Conservation (phyloP, 2,113 vertebrate species). For the Catharus bicknelli region DNA sequence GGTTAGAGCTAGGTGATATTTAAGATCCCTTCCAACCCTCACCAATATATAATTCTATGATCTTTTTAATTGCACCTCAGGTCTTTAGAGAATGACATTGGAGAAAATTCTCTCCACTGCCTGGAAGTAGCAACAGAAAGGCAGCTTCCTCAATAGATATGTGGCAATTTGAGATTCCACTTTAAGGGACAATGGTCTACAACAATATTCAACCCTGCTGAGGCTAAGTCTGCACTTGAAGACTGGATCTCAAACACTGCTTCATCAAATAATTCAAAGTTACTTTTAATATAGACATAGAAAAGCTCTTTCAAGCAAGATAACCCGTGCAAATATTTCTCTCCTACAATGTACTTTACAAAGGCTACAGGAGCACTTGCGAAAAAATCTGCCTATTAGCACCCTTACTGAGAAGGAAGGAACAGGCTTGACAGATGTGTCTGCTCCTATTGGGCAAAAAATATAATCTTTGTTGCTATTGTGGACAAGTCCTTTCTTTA, state of each 20-base stretch:
- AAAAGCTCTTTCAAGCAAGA: neutral
- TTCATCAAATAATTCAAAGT: neutral
- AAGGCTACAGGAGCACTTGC: neutral
- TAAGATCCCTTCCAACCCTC: neutral
- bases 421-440: neutral
- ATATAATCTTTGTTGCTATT: neutral
- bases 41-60: neutral
- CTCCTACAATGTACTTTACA: neutral
- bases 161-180: neutral
- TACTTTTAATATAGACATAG: neutral
- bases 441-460: neutral
- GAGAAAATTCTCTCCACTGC: neutral
- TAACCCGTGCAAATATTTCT: neutral
- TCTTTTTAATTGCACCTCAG: neutral
- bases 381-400: neutral
- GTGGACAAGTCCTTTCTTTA: neutral
- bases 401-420: neutral
- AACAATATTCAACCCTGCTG: neutral
- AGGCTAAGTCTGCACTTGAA: neutral
- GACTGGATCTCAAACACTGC: neutral
- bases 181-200: neutral
- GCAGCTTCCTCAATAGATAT: neutral
- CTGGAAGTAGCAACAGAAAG: neutral
- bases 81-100: accelerated
- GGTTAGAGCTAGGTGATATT: neutral